Evolutionary conservation across 2,797 vertebrate genomes (phyloP).

Genomic region (Cetoscarus ocellatus): DNA sequence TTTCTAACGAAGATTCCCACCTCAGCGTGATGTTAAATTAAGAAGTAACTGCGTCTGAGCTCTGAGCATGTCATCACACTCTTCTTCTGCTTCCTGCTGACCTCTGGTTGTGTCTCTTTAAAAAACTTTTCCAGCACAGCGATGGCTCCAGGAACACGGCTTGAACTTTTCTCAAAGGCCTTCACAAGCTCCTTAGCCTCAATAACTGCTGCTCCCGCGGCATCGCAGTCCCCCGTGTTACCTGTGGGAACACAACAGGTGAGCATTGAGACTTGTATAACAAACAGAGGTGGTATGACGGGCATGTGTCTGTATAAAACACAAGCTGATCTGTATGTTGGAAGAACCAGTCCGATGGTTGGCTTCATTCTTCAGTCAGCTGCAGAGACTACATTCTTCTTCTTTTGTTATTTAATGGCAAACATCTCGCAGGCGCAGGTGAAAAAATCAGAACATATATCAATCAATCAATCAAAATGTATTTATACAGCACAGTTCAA

Average conservation of each 20-base stretch:
- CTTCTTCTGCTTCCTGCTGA: conserved; percentile 23
- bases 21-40: not conserved
- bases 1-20: too few relatives aligned
- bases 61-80: not conserved
- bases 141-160: conserved; percentile 56
- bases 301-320: too few relatives aligned
- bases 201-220: conserved; percentile 43
- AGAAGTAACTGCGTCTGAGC: not conserved
- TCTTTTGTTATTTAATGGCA: not conserved
- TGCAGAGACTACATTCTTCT: too few relatives aligned
- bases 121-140: conserved; percentile 61
- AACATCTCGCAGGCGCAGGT: not conserved
- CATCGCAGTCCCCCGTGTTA: conserved; percentile 24
- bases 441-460: too few relatives aligned
- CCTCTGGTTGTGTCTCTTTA: conserved; percentile 63
- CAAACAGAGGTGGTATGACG: not conserved
- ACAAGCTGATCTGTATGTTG: not conserved
- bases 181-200: conserved; percentile 72
- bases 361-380: too few relatives aligned
- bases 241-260: conserved; percentile 56
- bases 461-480: too few relatives aligned
- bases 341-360: not conserved
- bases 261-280: not conserved
- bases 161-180: conserved; percentile 67
- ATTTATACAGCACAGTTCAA: too few relatives aligned